phyloP scores from a whole-genome alignment of 2,797 vertebrate species.

The Myotis planiceps region DNA sequence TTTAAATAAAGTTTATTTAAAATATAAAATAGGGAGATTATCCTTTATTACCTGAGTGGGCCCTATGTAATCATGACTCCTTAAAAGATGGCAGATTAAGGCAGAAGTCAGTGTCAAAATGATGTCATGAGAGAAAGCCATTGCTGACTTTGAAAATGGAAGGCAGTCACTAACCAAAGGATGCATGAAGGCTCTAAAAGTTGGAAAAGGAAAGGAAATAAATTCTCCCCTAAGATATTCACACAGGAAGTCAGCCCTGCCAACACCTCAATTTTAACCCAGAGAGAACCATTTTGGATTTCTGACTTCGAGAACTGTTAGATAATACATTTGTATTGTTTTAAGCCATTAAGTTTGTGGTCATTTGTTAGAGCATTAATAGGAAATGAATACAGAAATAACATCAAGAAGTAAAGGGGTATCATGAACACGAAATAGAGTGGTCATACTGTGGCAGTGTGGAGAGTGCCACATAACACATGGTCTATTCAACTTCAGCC shows the following conservation, averaged over 20 bases:
- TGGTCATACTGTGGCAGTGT: not conserved
- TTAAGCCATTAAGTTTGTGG: not conserved
- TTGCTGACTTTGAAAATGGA: not conserved
- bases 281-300: not conserved
- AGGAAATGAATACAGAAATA: not conserved
- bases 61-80: not conserved
- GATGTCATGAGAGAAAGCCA: not conserved
- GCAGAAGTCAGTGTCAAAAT: not conserved
- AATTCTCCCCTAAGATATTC: not conserved
- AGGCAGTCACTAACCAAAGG: not conserved
- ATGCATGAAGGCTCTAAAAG: not conserved
- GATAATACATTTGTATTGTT: not conserved
- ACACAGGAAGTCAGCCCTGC: not conserved
- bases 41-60: not conserved
- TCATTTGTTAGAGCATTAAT: not conserved
- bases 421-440: fast-evolving
- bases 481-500: not conserved
- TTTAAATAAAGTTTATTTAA: too few relatives aligned
- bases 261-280: not conserved
- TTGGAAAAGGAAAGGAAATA: not conserved
- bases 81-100: not conserved
- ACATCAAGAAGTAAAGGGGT: not conserved
- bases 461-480: not conserved
- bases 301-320: not conserved
- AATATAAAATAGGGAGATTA: not conserved